These are phyloP conservation scores for Artemia sinica DNA, from an alignment of 2,888 invertebrate genomes.

Conservation along the genomic window DNA sequence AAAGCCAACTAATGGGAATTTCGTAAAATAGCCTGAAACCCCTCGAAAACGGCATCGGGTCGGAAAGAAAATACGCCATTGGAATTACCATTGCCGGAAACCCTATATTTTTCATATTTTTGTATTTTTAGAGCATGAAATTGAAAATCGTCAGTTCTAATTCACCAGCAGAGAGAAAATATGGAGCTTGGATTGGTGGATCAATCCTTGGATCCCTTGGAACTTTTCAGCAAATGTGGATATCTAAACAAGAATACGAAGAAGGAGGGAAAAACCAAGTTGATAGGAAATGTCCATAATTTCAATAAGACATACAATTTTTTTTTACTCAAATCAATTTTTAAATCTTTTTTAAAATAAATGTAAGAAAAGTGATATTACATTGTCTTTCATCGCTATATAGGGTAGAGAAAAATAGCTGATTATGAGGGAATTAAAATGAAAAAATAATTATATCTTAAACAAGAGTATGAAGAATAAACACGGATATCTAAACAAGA, in stretches of 20 bases:
- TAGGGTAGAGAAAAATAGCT: too few relatives aligned
- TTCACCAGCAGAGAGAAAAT: slow-evolving; percentile 72
- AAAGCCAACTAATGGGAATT: not conserved
- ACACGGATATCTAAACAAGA: slow-evolving; percentile 97
- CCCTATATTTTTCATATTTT: not conserved
- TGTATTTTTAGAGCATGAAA: slow-evolving; percentile 50
- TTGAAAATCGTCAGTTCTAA: slow-evolving; percentile 84
- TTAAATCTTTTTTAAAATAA: too few relatives aligned
- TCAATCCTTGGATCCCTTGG: slow-evolving; percentile 95
- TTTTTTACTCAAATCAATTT: slow-evolving; percentile 29
- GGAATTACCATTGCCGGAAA: too few relatives aligned
- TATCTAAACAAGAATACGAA: slow-evolving; percentile 96
- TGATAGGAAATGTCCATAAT: slow-evolving; percentile 61
- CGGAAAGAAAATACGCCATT: too few relatives aligned
- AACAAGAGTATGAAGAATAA: too few relatives aligned
- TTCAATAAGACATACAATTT: too few relatives aligned
- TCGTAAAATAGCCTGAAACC: not conserved
- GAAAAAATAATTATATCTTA: too few relatives aligned
- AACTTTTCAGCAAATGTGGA: slow-evolving; percentile 99
- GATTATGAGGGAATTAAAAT: too few relatives aligned
- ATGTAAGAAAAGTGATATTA: too few relatives aligned
- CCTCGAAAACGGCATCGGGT: not conserved
- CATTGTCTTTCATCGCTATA: too few relatives aligned
- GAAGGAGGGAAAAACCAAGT: slow-evolving; percentile 93
- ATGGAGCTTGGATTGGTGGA: slow-evolving; percentile 96